phyloP scores from a whole-genome alignment of 2,113 vertebrate species.

The Ctenodactylus gundi region DNA sequence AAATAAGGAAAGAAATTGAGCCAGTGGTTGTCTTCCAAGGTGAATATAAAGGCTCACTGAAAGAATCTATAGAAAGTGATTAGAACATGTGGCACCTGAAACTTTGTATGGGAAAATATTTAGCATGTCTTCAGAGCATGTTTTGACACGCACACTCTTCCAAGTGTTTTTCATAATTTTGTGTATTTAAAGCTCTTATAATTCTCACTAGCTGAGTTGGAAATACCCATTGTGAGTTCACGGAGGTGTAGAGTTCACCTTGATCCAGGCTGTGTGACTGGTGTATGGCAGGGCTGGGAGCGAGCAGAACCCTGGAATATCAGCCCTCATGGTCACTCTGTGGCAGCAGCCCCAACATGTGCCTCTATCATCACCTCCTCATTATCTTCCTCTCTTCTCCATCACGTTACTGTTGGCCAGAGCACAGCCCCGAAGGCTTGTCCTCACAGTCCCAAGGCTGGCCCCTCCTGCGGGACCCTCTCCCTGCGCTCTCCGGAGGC shows the following conservation, averaged over 20 bases:
- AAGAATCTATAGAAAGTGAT: not conserved
- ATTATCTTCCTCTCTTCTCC: accelerated
- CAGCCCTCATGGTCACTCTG: accelerated
- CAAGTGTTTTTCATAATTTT: not conserved
- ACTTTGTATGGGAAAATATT: too few species aligned
- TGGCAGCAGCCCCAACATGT: accelerated
- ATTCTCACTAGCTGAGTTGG: not conserved
- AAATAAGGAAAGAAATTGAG: not conserved
- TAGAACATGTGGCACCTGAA: not conserved
- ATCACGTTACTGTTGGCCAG: accelerated
- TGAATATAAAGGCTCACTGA: not conserved
- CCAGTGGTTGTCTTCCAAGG: not conserved
- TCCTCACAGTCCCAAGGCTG: accelerated
- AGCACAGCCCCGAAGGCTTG: accelerated
- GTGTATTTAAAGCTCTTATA: not conserved
- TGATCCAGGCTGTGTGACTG: accelerated
- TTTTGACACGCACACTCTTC: not conserved
- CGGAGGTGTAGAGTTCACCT: not conserved
- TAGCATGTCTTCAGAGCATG: not conserved
- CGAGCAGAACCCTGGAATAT: not conserved
- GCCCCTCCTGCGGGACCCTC: accelerated
- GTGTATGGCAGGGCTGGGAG: accelerated
- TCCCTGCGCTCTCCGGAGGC: too few species aligned
- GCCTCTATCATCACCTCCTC: accelerated
- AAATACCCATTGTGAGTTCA: accelerated